Evolutionary conservation across 2,888 invertebrate species (phyloP), one percentile per base, ranked within the genome.

Genomic region (Habrosyne pyritoides): DNA sequence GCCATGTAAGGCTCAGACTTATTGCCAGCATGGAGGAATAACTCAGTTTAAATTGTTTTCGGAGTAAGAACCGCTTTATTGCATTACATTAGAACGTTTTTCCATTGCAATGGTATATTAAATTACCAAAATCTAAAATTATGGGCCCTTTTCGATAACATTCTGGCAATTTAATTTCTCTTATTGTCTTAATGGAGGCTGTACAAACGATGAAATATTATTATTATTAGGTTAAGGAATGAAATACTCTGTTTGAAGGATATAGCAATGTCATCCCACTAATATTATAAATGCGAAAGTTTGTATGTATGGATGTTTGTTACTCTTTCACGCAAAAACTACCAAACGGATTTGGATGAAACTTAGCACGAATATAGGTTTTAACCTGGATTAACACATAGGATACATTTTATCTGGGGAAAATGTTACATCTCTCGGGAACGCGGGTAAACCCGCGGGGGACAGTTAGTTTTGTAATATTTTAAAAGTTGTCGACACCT

Each of bases 11-110:
- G 83, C 86, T 74, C 71, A 75, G 86, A 91, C 89, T 91, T 91
- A 90, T 83, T 87, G 88, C 90, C 85, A 81, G 79, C 78, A 76
- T 63, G 69, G 75, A 83, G 76, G 79, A 83, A 91, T 91, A 89
- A 89, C 80, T 89, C 87, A 87, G 80, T 86, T 88, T 85, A 87
- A 91, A 91, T 89, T 89, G 88, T 90, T 89, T 88, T 88, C 75
- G 71, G 77, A 77, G 79, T 78, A 84, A 81, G 77, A 83, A 75
- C 71, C 73, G 71, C 75, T 86, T 84, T 88, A 87, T 86, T 84
- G 81, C 83, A 75, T 83, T 83, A 88, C 83, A 81, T 75, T 71
- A 77, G 76, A 85, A 84, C 66, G 83, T 83, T 85, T 82, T 84
- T 83, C 84, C 83, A 83, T 83, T 80, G 79, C 76, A 81, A 69